Percentiles rank a stretch among this genome's conserved stretches.
phyloP scores from a whole-genome alignment of 2,888 invertebrate species.

The Dynastes maya region DNA sequence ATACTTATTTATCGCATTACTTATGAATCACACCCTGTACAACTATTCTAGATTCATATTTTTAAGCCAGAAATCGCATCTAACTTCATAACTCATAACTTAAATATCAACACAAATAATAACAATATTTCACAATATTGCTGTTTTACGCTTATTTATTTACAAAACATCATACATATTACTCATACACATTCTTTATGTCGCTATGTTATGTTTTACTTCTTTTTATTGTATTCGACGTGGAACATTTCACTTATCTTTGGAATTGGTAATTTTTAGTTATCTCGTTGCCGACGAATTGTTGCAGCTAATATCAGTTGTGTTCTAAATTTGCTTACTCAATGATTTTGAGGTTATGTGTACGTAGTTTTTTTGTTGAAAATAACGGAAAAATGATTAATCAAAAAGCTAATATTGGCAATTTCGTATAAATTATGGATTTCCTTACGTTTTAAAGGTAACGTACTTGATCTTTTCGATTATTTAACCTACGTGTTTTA shows the following conservation, averaged over 20 bases:
- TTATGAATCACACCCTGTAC: constrained; percentile 6
- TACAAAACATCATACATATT: too few species aligned
- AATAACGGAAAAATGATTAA: constrained; percentile 10
- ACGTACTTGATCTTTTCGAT: neutral
- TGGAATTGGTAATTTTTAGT: too few species aligned
- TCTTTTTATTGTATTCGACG: too few species aligned
- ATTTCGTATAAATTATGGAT: neutral
- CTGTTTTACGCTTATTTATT: too few species aligned
- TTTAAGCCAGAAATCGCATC: neutral
- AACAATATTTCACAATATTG: too few species aligned
- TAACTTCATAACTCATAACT: too few species aligned
- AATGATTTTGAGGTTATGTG: constrained; percentile 34
- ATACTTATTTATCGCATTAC: neutral
- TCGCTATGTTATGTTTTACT: too few species aligned
- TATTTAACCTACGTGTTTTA: neutral
- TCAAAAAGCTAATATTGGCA: neutral
- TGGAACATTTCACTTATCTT: too few species aligned
- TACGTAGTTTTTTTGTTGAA: neutral
- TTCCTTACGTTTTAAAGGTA: neutral
- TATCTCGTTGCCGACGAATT: too few species aligned
- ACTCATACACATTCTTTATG: too few species aligned
- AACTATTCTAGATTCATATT: neutral
- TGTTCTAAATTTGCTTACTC: constrained; percentile 43
- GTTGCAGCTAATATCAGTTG: constrained; percentile 9
- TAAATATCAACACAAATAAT: neutral